Percentiles rank a stretch among this genome's conserved stretches.
These are phyloP conservation scores for Cladorhizidae sp. DNA, from an alignment of 37 sponge, comb jelly and placozoan genomes.

Conservation along the genomic window DNA sequence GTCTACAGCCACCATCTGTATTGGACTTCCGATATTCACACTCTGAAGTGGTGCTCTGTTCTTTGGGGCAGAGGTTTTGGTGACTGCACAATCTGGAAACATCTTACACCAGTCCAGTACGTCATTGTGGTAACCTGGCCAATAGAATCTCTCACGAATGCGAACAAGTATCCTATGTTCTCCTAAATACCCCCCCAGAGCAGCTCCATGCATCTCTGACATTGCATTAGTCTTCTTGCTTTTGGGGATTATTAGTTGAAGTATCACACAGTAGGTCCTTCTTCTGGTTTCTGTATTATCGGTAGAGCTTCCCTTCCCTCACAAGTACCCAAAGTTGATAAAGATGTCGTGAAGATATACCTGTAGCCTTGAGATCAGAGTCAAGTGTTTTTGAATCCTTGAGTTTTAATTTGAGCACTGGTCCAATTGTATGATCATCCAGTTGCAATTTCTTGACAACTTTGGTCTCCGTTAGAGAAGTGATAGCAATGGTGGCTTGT, in stretches of 20 bases:
- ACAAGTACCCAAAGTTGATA: neutral
- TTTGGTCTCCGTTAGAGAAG: neutral
- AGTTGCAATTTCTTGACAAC: neutral
- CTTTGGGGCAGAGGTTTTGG: neutral
- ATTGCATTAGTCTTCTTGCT: neutral
- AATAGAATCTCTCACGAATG: neutral
- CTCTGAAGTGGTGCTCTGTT: neutral
- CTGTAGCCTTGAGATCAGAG: neutral
- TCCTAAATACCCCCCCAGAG: constrained; percentile 1
- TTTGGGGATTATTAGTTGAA: neutral
- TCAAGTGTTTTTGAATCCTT: neutral
- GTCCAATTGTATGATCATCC: neutral
- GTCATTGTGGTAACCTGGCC: neutral
- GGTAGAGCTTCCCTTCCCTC: neutral
- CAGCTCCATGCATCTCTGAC: neutral
- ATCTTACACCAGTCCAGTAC: neutral
- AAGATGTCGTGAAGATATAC: neutral
- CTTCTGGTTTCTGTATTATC: neutral
- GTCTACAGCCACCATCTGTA: constrained; percentile 47
- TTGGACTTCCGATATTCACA: neutral
- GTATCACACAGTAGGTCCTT: neutral
- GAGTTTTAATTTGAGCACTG: neutral
- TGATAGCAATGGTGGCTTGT: neutral
- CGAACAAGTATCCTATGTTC: neutral
- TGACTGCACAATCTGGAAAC: neutral